phyloP scores from a whole-genome alignment of 2,888 invertebrate species.

The Nineta flava region DNA sequence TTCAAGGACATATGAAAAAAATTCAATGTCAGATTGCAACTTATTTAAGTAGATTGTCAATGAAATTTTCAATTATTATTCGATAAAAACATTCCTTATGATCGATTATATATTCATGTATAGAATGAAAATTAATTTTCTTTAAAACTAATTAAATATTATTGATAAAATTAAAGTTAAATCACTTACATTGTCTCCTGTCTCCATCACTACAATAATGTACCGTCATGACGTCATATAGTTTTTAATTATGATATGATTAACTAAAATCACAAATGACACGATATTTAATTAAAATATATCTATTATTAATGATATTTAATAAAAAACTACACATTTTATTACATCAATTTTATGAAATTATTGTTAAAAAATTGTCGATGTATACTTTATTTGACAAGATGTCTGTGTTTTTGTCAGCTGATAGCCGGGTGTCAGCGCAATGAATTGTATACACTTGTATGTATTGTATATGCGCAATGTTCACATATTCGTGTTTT shows the following conservation, averaged over 20 bases:
- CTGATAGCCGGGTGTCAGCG: slow-evolving; percentile 7
- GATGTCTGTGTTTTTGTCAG: slow-evolving; percentile 7
- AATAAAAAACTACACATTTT: neutral
- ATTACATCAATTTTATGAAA: neutral
- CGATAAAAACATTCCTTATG: neutral
- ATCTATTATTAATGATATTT: neutral
- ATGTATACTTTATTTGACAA: slow-evolving; percentile 1
- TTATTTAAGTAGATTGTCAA: slow-evolving; percentile 1
- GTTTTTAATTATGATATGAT: neutral
- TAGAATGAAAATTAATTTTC: neutral
- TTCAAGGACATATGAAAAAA: slow-evolving; percentile 4
- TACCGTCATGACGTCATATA: slow-evolving; percentile 6
- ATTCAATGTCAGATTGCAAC: slow-evolving; percentile 2
- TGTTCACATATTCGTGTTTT: too few relatives aligned
- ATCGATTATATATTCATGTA: neutral
- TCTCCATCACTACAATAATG: slow-evolving; percentile 4
- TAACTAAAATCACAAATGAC: neutral
- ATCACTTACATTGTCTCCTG: slow-evolving; percentile 5
- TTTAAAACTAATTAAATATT: neutral
- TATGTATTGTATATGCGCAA: too few relatives aligned
- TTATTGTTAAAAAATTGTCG: neutral
- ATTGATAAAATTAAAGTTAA: slow-evolving; percentile 1
- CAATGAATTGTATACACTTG: neutral
- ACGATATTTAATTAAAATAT: neutral
- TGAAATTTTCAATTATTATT: slow-evolving; percentile 4